Conservation (phyloP, 92 coral and sea anemone species). For the Hydrozoanthus gracilis region DNA sequence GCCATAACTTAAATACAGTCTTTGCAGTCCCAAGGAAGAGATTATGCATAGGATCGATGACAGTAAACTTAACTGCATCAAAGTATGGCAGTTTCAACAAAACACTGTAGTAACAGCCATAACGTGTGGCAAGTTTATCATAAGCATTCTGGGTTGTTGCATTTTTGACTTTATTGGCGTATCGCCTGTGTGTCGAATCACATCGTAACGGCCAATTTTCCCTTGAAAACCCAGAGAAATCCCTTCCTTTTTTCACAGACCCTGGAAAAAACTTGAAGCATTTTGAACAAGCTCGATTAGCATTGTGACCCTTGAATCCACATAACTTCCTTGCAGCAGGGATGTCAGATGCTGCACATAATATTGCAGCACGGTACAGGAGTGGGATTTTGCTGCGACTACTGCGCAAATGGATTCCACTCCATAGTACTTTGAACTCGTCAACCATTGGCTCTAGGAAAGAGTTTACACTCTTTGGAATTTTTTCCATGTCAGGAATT, state of each 20-base stretch:
- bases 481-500: too few relatives aligned
- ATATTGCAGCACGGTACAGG: too few relatives aligned
- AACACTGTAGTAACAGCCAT: conserved; percentile 59
- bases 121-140: conserved; percentile 57
- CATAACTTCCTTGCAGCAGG: conserved; percentile 58
- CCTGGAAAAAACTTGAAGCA: conserved; percentile 57
- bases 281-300: conserved; percentile 56
- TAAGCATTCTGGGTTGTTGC: conserved; percentile 54
- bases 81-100: conserved; percentile 70
- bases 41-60: conserved; percentile 65
- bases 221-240: conserved; percentile 65
- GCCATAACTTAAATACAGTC: conserved; percentile 68
- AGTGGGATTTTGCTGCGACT: conserved; percentile 49
- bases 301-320: conserved; percentile 57
- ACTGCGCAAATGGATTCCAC: conserved; percentile 46
- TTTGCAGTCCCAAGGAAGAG: conserved; percentile 59
- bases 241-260: conserved; percentile 44
- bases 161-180: conserved; percentile 53
- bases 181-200: neutral
- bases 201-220: conserved; percentile 37
- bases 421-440: conserved; percentile 58
- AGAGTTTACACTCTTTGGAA: too few relatives aligned
- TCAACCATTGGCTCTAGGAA: too few relatives aligned
- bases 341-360: conserved; percentile 63
- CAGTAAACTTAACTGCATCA: conserved; percentile 73